These are phyloP conservation scores for Bryconaethiops microstoma DNA, from an alignment of 2,797 vertebrate genomes.

Conservation along the genomic window DNA sequence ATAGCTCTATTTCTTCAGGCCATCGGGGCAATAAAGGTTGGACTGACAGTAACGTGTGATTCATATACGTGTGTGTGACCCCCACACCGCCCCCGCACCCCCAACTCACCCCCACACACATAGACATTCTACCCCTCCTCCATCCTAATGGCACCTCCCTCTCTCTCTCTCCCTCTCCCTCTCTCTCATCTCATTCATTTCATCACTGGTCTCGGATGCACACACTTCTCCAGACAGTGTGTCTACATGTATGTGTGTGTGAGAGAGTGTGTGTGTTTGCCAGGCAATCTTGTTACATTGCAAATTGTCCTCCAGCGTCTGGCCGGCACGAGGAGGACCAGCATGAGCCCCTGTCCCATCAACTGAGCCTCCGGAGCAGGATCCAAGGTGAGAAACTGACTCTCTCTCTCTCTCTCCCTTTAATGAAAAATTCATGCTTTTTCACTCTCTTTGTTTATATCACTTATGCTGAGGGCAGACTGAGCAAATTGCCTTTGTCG, in stretches of 20 bases:
- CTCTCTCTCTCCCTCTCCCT: conserved; percentile 33
- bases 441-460: conserved; percentile 27
- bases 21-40: background rate
- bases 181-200: conserved; percentile 41
- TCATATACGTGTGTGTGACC: conserved; percentile 12
- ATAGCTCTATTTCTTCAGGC: background rate
- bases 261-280: conserved; percentile 5
- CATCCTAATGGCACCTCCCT: conserved; percentile 8
- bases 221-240: conserved; percentile 30
- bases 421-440: conserved; percentile 50
- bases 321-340: background rate
- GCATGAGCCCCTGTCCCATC: conserved; percentile 12
- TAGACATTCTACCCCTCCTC: conserved; percentile 36
- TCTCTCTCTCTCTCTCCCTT: background rate
- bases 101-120: background rate
- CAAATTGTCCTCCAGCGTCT: background rate
- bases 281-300: background rate
- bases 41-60: conserved; percentile 17
- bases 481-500: background rate
- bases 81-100: background rate
- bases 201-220: conserved; percentile 55
- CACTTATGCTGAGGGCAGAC: background rate
- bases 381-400: conserved; percentile 22
- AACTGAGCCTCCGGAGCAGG: background rate
- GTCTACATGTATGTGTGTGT: conserved; percentile 19